Percentiles rank a stretch among this genome's conserved stretches.
phyloP scores from a whole-genome alignment of 2,888 invertebrate genomes.

The Ophion slaviceki region DNA sequence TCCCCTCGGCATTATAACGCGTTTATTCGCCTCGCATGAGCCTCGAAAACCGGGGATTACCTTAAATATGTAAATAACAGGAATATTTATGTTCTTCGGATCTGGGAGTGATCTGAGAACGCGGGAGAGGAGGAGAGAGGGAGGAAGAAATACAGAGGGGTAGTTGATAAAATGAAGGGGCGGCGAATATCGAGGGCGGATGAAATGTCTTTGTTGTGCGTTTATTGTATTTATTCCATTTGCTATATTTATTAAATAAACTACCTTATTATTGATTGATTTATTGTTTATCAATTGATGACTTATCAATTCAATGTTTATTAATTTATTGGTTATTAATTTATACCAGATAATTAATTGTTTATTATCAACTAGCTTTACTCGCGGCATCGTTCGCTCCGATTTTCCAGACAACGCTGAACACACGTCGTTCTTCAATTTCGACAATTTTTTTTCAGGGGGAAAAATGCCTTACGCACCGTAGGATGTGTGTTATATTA shows the following conservation, averaged over 20 bases:
- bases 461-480: no score
- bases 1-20: slow-evolving; percentile 23
- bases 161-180: background rate
- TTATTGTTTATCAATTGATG: no score
- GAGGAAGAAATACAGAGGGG: background rate
- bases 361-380: no score
- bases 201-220: slow-evolving; percentile 1
- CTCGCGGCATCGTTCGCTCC: no score
- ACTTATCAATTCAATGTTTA: no score
- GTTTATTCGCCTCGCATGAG: slow-evolving; percentile 52
- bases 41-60: slow-evolving; percentile 50
- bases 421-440: no score
- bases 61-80: slow-evolving; percentile 61
- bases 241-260: background rate
- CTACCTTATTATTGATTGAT: no score
- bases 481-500: no score
- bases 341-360: no score
- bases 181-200: background rate
- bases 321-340: background rate
- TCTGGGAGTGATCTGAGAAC: slow-evolving; percentile 11
- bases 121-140: slow-evolving; percentile 3
- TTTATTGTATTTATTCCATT: background rate
- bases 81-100: slow-evolving; percentile 50
- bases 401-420: no score
- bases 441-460: no score